Evolutionary conservation across 2,797 vertebrate genomes (phyloP), one percentile per base, ranked within the genome.

Genomic region (Tapirus indicus): DNA sequence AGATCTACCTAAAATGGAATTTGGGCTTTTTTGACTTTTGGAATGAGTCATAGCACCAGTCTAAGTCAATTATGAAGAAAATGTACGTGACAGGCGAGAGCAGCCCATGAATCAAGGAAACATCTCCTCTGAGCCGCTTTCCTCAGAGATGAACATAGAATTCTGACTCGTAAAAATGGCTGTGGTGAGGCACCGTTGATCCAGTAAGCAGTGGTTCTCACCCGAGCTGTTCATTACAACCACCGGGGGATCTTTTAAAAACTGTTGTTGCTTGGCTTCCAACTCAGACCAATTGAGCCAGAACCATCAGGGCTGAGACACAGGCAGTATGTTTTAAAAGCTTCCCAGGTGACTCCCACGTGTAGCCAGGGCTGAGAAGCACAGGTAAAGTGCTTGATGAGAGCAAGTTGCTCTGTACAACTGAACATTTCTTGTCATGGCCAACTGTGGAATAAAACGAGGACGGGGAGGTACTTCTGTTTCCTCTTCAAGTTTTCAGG

Each of bases 21-120:
- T 91, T 69, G 89, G 69, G n/a, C 84, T 97, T 94, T 88, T 98
- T 83, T 95, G 77, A 88, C 93, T 97, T 97, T 78, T 96, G 94
- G 96, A 97, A 97, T 97, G 96, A 98, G 92, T 98, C 96, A 97
- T 32, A 60, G 35, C 69, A 83, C 17, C 75, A 77, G 75, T 97
- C 68, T 93, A 92, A 97, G 80, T 89, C 84, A 92, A 79, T 54
- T 47, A 35, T 25, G 80, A 94, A 95, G 91, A 86, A 94, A 75
- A 83, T 32, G 56, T 95, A 97, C 0, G 12, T 97, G 97, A 95
- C 56, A 93, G 78, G 84, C 77, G 68, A 94, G 86, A 87, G 54
- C 74, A 86, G 62, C 56, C 18, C 44, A 11, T 94, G 66, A 93
- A 89, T 79, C 74, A 71, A 90, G 94, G 58, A 94, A 92, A 78